Evolutionary conservation across 2,113 vertebrate species (phyloP).

Genomic region (Alaudala cheleensis): DNA sequence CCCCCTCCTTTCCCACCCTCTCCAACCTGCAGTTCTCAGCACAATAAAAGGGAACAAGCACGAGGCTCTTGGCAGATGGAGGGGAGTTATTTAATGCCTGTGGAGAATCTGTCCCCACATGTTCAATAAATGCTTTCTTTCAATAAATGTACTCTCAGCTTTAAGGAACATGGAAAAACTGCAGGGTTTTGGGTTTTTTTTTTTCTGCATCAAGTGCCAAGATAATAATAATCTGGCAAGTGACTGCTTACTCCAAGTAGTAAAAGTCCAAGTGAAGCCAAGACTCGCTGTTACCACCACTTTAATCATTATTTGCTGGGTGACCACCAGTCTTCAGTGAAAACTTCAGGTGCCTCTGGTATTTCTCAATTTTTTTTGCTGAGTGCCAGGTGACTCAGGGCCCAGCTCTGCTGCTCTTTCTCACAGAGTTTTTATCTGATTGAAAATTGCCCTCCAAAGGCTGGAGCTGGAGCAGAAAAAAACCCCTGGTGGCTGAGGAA

Average conservation of each 20-base stretch:
- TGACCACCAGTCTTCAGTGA: slow-evolving; percentile 43
- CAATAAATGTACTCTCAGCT: slow-evolving; percentile 38
- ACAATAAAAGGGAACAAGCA: slow-evolving; percentile 22
- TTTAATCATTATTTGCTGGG: slow-evolving; percentile 22
- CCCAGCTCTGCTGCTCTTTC: slow-evolving; percentile 27
- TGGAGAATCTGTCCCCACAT: slow-evolving; percentile 31
- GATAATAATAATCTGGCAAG: slow-evolving; percentile 53
- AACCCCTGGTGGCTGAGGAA: neutral
- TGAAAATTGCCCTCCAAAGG: slow-evolving; percentile 25
- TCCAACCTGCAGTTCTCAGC: slow-evolving; percentile 29
- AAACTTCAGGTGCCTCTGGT: slow-evolving; percentile 25
- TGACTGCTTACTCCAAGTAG: neutral
- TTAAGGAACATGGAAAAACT: slow-evolving; percentile 49
- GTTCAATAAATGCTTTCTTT: slow-evolving; percentile 58
- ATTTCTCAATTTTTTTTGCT: slow-evolving; percentile 38
- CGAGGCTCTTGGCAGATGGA: slow-evolving; percentile 17
- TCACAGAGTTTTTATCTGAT: slow-evolving; percentile 34
- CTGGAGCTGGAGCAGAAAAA: neutral
- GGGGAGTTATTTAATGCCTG: slow-evolving; percentile 31
- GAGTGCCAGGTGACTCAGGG: neutral
- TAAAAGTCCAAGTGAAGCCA: slow-evolving; percentile 16
- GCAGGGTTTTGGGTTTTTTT: neutral
- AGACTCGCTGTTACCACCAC: neutral
- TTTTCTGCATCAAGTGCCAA: slow-evolving; percentile 6
- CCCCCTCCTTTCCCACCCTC: neutral